Evolutionary conservation across 2,797 vertebrate species (phyloP).

Genomic region (Distichodus sexfasciatus): DNA sequence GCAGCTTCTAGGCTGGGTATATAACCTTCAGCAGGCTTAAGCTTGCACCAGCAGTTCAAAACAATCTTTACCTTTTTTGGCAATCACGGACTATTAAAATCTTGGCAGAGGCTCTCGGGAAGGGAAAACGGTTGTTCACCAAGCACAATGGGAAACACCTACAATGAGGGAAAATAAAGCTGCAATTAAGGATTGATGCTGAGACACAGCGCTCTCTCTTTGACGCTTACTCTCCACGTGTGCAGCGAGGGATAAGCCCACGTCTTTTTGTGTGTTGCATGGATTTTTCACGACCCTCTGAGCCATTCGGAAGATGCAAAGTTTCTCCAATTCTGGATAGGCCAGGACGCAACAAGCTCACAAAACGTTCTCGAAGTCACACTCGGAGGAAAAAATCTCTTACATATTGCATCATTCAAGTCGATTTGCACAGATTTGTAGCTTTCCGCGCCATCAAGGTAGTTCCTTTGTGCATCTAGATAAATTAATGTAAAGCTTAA

Average conservation of each 20-base stretch:
- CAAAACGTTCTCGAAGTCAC: no score
- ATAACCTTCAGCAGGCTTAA: not conserved
- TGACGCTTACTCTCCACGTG: not conserved
- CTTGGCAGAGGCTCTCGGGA: not conserved
- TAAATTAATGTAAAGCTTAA: not conserved
- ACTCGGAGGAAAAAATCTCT: no score
- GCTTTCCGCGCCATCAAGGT: no score
- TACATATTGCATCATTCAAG: no score
- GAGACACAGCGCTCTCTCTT: slow-evolving; percentile 5
- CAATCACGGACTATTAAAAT: not conserved
- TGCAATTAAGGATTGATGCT: slow-evolving; percentile 11
- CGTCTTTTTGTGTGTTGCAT: no score
- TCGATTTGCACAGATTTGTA: no score
- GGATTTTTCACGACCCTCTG: not conserved
- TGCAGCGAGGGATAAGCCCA: not conserved
- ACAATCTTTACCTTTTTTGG: not conserved
- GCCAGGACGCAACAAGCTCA: not conserved
- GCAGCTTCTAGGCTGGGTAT: no score
- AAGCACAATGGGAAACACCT: slow-evolving; percentile 13
- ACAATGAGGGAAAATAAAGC: not conserved
- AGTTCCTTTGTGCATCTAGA: no score
- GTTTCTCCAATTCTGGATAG: not conserved
- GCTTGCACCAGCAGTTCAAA: no score
- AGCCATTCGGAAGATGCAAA: not conserved
- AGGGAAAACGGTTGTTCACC: slow-evolving; percentile 10